Base-by-base conservation (phyloP, 2,888 invertebrate species). In the Mythimna pallens region DNA sequence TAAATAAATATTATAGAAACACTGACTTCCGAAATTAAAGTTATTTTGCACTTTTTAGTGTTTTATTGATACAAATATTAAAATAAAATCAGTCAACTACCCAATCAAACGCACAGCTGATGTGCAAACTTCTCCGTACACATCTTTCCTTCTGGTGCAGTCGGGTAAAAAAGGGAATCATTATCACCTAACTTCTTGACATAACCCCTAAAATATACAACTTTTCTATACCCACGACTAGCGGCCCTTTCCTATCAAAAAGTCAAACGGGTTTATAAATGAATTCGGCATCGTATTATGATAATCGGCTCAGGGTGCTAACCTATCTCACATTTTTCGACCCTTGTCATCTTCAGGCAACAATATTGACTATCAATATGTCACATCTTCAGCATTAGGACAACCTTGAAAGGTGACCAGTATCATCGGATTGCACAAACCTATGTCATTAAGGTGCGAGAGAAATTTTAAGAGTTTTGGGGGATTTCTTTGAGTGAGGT, bases 271-370 rank as follows among this genome's bases (percentile, higher is more conserved):
- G 40, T 17, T 40, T 40, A 70, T 74, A 74, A 74, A 76, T 63
- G 59, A 75, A 65, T 65, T 79, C 54, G 47, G 22, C 30, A 43
- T 67, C 69, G 47, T 65, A 77, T 73, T 72, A 59, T 66, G 65
- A 68, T 55, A 75, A 71, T 73, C 71, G 12, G 64, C 20, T 54
- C 54, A 52, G 54, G 63, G 8, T 20, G 36, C 63, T 47, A 61
- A 34, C 68, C 59, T 63, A 54, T 52, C 36, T 58, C 52, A 72
- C 76, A 73, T 59, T 71, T 52, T 47, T 70, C 61, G 58, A 84
- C 85, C 84, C 85, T 82, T 68, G 77, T 85, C 86, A 80, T 67
- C 62, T 71, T 57, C 58, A 65, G 70, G 40, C 65, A 70, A 52
- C 61, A 73, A 73, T 75, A 77, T 82, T 69, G 66, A 73, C 59